A percentile compares a stretch with the other conserved stretches of the same genome.
These are phyloP conservation scores for Apostichopus leukothele DNA, from an alignment of 53 echinoderm and acorn worm species.

Conservation along the genomic window DNA sequence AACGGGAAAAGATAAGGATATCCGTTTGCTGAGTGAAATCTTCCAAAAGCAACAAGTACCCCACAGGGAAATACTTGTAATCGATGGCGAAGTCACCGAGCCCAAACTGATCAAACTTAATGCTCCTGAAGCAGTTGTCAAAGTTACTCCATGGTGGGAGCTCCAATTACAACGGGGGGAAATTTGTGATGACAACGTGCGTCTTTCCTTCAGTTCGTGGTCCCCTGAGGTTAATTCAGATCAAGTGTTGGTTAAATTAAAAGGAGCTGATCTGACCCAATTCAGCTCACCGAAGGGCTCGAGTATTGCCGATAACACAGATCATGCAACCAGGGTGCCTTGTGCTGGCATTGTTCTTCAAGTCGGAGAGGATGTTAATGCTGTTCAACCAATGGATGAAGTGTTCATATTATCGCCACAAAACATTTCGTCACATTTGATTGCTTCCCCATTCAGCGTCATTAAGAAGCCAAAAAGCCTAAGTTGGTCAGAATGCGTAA, in stretches of 20 bases:
- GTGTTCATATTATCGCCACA: constrained; percentile 66
- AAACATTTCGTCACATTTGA: constrained; percentile 69
- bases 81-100: constrained; percentile 19
- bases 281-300: background rate
- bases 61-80: constrained; percentile 50
- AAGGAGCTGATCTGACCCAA: constrained; percentile 18
- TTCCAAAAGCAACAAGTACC: constrained; percentile 28
- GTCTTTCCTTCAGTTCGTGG: constrained; percentile 4
- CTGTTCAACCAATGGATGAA: constrained; percentile 67
- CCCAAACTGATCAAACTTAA: constrained; percentile 55
- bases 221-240: constrained; percentile 1
- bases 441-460: constrained; percentile 56
- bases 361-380: constrained; percentile 65
- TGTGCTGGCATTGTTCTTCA: constrained; percentile 68
- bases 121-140: constrained; percentile 39
- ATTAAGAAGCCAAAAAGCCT: constrained; percentile 69
- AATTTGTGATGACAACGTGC: background rate
- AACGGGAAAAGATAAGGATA: constrained; percentile 49
- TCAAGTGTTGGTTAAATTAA: constrained; percentile 34
- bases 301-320: background rate
- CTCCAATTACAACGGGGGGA: background rate
- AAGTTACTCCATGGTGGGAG: constrained; percentile 67
- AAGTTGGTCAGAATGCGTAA: constrained; percentile 56
- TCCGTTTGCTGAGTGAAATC: constrained; percentile 24
- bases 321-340: background rate